Evolutionary conservation across 2,888 invertebrate genomes (phyloP).

Genomic region (Linyphia triangularis): DNA sequence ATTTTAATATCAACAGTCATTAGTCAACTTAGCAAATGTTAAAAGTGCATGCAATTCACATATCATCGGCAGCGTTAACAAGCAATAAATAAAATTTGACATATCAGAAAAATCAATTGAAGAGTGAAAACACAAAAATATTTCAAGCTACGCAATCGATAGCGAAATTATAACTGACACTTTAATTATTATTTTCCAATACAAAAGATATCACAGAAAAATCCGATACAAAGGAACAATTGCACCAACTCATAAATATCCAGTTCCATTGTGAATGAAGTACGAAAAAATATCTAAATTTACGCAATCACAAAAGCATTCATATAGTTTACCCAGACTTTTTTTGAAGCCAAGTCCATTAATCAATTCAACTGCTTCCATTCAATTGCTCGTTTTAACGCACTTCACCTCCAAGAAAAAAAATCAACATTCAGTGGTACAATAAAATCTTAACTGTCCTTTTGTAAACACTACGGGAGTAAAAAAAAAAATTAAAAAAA

Average conservation of each 20-base stretch:
- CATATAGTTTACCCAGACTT: neutral
- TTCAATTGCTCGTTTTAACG: neutral
- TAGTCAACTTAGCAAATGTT: no score
- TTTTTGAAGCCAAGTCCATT: neutral
- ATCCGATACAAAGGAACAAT: no score
- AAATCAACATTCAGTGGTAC: neutral
- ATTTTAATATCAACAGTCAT: no score
- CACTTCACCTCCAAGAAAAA: neutral
- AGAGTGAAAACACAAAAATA: no score
- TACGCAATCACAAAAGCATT: neutral
- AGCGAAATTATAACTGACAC: no score
- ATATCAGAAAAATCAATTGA: no score
- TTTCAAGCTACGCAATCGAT: no score
- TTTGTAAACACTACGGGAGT: neutral
- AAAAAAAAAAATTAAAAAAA: constrained; percentile 1
- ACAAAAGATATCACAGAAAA: no score
- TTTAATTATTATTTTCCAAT: no score
- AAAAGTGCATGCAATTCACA: no score
- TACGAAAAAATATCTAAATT: neutral
- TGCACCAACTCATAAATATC: neutral
- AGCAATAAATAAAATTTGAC: no score
- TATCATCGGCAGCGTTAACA: no score
- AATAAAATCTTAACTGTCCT: neutral
- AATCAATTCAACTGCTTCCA: neutral
- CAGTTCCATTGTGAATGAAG: neutral